A percentile compares a stretch with the other conserved stretches of the same genome.
Evolutionary conservation across 2,888 invertebrate genomes (phyloP).

Genomic region (Allygus modestus): DNA sequence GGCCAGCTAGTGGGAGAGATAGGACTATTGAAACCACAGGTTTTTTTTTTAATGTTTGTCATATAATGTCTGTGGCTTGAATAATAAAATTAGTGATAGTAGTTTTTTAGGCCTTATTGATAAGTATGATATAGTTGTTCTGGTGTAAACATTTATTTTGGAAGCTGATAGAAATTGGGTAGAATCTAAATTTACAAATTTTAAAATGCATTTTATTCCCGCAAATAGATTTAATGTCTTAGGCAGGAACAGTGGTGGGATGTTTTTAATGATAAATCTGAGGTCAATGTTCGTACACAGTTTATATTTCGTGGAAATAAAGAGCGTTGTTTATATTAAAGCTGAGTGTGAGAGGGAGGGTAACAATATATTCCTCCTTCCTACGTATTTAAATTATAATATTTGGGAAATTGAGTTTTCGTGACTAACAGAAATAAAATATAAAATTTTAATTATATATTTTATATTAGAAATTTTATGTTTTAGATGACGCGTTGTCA

Average conservation of each 20-base stretch:
- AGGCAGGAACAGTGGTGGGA: conserved; percentile 36
- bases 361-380: neutral
- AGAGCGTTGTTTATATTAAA: neutral
- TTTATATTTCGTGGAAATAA: neutral
- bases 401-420: conserved; percentile 20
- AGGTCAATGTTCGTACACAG: neutral
- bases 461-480: no score
- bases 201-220: neutral
- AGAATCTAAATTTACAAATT: neutral
- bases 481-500: conserved; percentile 26
- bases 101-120: neutral
- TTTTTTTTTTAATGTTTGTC: neutral
- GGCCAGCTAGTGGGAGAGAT: no score
- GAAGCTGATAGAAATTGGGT: neutral
- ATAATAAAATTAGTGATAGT: conserved; percentile 12
- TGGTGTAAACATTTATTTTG: conserved; percentile 22
- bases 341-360: no score
- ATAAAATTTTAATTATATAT: neutral
- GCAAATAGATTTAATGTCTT: neutral
- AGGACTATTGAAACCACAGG: neutral
- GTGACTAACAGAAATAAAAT: neutral
- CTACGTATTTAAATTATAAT: conserved; percentile 11
- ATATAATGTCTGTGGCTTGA: conserved; percentile 43
- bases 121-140: conserved; percentile 11
- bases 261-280: neutral